Evolutionary conservation across 2,888 invertebrate species (phyloP).

Genomic region (Deilephila elpenor): DNA sequence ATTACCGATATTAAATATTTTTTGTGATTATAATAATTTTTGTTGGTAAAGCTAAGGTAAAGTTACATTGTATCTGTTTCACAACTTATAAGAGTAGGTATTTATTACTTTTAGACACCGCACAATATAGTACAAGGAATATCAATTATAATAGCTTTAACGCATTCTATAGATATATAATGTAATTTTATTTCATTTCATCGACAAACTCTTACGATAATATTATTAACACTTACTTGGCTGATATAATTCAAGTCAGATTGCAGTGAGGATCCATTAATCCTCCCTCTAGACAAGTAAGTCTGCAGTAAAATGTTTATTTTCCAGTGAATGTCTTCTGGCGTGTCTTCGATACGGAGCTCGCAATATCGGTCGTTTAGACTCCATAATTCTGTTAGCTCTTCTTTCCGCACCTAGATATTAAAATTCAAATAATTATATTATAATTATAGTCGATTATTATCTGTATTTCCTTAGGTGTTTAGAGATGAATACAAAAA

Average conservation of each 20-base stretch:
- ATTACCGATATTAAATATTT: no score
- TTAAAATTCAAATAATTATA: no score
- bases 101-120: no score
- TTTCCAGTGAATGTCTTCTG: conserved; percentile 96
- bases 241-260: conserved; percentile 96
- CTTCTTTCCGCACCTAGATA: conserved; percentile 94
- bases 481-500: no score
- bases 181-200: not conserved
- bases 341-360: conserved; percentile 90
- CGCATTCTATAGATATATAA: no score
- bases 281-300: conserved; percentile 91
- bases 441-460: no score
- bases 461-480: not conserved
- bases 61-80: no score
- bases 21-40: no score
- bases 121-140: no score
- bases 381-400: conserved; percentile 94
- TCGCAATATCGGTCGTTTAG: conserved; percentile 90
- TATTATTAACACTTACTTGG: conserved; percentile 85
- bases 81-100: no score
- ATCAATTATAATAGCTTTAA: no score
- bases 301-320: conserved; percentile 97
- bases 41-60: no score
- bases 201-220: not conserved
- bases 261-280: conserved; percentile 93